Conservation (phyloP, 1,140 invertebrate genomes). For the Physella acuta region DNA sequence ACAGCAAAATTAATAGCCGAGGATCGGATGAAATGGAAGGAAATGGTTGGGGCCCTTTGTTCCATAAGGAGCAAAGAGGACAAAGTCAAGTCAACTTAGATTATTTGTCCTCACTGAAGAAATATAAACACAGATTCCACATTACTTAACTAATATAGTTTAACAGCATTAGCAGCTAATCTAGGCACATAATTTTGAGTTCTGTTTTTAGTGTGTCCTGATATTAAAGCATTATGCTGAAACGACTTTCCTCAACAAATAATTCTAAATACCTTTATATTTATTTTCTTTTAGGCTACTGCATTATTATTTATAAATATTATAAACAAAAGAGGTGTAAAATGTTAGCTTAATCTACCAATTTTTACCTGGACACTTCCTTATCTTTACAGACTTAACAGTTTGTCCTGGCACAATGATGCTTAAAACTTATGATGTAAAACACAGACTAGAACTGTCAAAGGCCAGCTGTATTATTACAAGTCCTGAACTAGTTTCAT, state of each 20-base stretch:
- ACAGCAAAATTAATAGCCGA: no score
- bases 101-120: background rate
- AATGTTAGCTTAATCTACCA: no score
- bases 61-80: no score
- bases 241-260: no score
- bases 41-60: no score
- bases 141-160: background rate
- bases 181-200: background rate
- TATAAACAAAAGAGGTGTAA: no score
- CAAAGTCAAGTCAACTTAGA: background rate
- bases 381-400: constrained; percentile 43
- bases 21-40: no score
- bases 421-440: constrained; percentile 36
- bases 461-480: constrained; percentile 28
- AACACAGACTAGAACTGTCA: constrained; percentile 21
- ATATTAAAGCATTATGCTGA: background rate
- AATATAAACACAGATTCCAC: background rate
- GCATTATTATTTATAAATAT: no score
- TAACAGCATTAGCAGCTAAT: background rate
- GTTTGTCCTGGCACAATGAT: constrained; percentile 50
- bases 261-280: no score
- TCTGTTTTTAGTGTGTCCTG: background rate
- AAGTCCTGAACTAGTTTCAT: constrained; percentile 16
- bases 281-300: no score
- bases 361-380: no score